phyloP scores from a whole-genome alignment of 2,888 invertebrate species.

The Drosophila pegasa region DNA sequence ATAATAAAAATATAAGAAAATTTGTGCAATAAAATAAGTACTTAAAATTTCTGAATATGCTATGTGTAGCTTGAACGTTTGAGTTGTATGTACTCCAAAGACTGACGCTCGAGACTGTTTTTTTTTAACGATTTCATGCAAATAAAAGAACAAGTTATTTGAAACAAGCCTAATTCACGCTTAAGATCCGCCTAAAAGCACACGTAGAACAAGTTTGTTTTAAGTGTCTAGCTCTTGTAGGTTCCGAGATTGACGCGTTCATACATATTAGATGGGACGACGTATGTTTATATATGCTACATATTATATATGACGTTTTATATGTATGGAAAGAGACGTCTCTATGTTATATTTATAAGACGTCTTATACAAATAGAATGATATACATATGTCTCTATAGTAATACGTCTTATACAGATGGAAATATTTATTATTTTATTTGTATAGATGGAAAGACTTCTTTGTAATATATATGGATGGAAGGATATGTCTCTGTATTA shows the following conservation, averaged over 20 bases:
- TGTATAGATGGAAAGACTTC: neutral
- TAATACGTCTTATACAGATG: too few relatives aligned
- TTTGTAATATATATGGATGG: neutral
- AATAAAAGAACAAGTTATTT: slow-evolving; percentile 3
- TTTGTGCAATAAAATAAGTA: neutral
- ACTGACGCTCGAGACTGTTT: neutral
- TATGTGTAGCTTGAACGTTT: too few relatives aligned
- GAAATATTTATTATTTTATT: too few relatives aligned
- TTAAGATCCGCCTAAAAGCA: neutral
- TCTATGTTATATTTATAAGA: too few relatives aligned
- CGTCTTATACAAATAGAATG: too few relatives aligned
- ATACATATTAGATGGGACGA: too few relatives aligned
- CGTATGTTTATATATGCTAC: too few relatives aligned
- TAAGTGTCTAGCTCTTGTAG: neutral
- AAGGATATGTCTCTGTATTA: neutral
- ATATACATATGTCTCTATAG: too few relatives aligned
- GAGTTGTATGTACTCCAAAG: neutral
- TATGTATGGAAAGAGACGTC: too few relatives aligned
- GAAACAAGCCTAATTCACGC: neutral
- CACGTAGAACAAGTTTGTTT: neutral
- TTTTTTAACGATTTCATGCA: too few relatives aligned
- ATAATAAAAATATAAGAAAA: neutral
- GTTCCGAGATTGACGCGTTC: neutral
- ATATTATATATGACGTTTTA: too few relatives aligned
- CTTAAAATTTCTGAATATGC: neutral